Conservation (phyloP, 2,888 invertebrate species). For the Pandemis corylana region DNA sequence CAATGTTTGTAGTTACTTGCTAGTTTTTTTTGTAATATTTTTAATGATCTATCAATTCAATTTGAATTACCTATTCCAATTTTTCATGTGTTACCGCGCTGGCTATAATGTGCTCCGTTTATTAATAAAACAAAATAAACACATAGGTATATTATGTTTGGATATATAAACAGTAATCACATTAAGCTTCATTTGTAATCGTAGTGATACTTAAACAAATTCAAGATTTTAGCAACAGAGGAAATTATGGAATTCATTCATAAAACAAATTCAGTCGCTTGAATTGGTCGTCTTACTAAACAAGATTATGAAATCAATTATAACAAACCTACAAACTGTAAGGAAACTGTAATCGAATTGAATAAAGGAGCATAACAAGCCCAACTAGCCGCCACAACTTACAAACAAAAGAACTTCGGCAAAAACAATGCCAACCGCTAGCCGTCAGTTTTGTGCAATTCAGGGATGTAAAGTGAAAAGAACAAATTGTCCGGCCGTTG, state of each 20-base stretch:
- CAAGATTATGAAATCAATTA: background rate
- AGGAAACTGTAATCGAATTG: background rate
- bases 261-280: slow-evolving; percentile 7
- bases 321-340: background rate
- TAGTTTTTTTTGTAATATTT: too few species aligned
- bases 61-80: too few species aligned
- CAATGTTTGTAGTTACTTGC: too few species aligned
- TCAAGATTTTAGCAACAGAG: background rate
- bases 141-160: too few species aligned
- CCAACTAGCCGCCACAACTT: slow-evolving; percentile 21
- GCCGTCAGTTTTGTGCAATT: slow-evolving; percentile 37
- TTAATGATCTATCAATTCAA: too few species aligned
- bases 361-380: slow-evolving; percentile 9
- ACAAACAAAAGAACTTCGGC: slow-evolving; percentile 20
- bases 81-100: too few species aligned
- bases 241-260: background rate
- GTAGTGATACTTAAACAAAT: background rate
- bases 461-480: slow-evolving; percentile 43
- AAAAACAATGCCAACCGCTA: slow-evolving; percentile 37
- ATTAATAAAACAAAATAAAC: too few species aligned
- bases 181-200: background rate
- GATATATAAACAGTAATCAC: too few species aligned
- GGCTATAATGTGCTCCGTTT: too few species aligned
- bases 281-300: background rate
- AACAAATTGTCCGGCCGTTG: slow-evolving; percentile 65